phyloP scores from a whole-genome alignment of 2,888 invertebrate species.

The Drosophila limbata region DNA sequence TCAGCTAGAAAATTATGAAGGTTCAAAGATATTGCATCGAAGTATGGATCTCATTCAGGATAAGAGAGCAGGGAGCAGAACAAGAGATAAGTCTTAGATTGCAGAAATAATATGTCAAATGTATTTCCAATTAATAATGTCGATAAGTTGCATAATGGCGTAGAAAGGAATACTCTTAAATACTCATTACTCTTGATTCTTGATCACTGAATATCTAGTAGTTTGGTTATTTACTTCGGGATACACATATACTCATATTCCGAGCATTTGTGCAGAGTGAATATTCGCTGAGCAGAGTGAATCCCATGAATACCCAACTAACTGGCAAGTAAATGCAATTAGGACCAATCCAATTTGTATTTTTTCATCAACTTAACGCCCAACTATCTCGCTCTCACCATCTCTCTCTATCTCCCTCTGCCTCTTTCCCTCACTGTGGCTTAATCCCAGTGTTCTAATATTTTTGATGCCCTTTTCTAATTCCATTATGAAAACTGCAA shows the following conservation, averaged over 20 bases:
- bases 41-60: too few relatives aligned
- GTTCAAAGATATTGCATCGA: background rate
- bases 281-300: constrained; percentile 26
- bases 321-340: constrained; percentile 62
- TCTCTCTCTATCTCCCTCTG: background rate
- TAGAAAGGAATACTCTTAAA: too few relatives aligned
- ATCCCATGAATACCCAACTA: constrained; percentile 44
- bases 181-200: background rate
- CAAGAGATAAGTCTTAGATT: background rate
- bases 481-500: constrained; percentile 59
- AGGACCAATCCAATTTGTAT: constrained; percentile 68
- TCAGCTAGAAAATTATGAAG: background rate
- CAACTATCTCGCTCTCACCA: constrained; percentile 26
- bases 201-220: background rate
- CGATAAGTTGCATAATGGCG: too few relatives aligned
- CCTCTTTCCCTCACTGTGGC: background rate
- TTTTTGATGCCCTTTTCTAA: constrained; percentile 53
- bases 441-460: constrained; percentile 15
- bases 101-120: too few relatives aligned
- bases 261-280: constrained; percentile 26
- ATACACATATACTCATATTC: constrained; percentile 19
- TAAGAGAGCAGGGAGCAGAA: too few relatives aligned
- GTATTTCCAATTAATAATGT: too few relatives aligned
- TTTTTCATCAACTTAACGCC: constrained; percentile 48
- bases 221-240: background rate